Conservation (phyloP, 2,888 invertebrate genomes). For the Drosophila mimica region DNA sequence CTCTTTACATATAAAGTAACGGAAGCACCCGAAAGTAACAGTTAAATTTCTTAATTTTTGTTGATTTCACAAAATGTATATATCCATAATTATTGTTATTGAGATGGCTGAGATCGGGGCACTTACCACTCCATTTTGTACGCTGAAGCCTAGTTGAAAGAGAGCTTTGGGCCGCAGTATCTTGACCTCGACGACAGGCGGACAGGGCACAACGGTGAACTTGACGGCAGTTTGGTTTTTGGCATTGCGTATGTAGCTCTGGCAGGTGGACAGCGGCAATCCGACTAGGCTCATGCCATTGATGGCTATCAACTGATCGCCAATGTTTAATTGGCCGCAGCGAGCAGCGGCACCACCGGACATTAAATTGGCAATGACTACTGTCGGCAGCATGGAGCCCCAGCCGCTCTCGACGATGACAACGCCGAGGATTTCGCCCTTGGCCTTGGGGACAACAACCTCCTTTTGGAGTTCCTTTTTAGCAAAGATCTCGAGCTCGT, state of each 20-base stretch:
- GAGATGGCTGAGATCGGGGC: too few relatives aligned
- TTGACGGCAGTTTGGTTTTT: slow-evolving; percentile 99
- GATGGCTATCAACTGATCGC: slow-evolving; percentile 99
- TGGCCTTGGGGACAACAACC: slow-evolving; percentile 99
- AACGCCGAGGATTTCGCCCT: slow-evolving; percentile 98
- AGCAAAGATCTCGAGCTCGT: slow-evolving; percentile 99
- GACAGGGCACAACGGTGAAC: slow-evolving; percentile 99
- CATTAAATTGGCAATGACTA: slow-evolving; percentile 98
- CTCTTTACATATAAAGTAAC: too few relatives aligned
- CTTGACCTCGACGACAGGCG: slow-evolving; percentile 99
- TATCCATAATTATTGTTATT: not conserved
- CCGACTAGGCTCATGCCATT: slow-evolving; percentile 99
- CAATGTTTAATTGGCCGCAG: slow-evolving; percentile 99
- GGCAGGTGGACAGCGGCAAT: slow-evolving; percentile 98
- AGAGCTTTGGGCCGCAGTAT: slow-evolving; percentile 99
- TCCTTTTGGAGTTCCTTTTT: slow-evolving; percentile 99
- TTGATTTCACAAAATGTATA: not conserved
- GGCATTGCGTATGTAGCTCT: slow-evolving; percentile 99
- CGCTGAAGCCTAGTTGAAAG: slow-evolving; percentile 99
- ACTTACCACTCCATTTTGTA: slow-evolving; percentile 99
- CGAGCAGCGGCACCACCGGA: slow-evolving; percentile 98
- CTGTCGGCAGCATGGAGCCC: slow-evolving; percentile 99
- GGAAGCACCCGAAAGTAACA: not conserved
- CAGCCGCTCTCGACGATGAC: slow-evolving; percentile 99
- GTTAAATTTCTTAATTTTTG: not conserved